phyloP scores from a whole-genome alignment of 2,113 vertebrate genomes.

The Xiphophorus couchianus region DNA sequence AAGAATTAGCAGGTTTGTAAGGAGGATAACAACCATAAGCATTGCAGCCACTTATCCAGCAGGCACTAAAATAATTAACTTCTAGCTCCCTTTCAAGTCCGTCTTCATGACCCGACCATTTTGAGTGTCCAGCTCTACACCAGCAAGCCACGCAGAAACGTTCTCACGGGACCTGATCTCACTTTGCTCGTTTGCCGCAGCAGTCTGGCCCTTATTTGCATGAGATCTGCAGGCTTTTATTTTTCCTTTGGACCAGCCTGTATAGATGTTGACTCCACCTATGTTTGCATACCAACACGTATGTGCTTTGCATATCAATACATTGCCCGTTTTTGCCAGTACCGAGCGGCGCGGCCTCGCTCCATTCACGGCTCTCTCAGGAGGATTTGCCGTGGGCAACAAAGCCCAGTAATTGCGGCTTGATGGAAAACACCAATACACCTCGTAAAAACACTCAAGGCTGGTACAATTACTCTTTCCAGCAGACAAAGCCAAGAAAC shows the following conservation, averaged over 20 bases:
- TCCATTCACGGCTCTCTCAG: slow-evolving; percentile 46
- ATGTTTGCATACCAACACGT: slow-evolving; percentile 58
- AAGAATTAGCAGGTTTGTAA: not conserved
- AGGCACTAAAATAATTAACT: slow-evolving; percentile 23
- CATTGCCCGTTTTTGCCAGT: slow-evolving; percentile 40
- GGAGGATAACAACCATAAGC: not conserved
- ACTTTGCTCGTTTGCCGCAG: slow-evolving; percentile 19
- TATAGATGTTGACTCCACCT: slow-evolving; percentile 39
- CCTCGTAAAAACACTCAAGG: slow-evolving; percentile 75
- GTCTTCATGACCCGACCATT: not conserved
- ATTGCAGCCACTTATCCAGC: slow-evolving; percentile 4
- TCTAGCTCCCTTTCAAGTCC: not conserved
- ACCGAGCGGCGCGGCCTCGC: slow-evolving; percentile 34
- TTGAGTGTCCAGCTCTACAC: not conserved
- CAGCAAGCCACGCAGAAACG: not conserved
- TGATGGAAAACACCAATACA: slow-evolving; percentile 78
- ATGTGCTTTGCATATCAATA: slow-evolving; percentile 68
- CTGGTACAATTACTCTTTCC: slow-evolving; percentile 74
- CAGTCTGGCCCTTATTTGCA: slow-evolving; percentile 38
- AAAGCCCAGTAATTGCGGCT: slow-evolving; percentile 73
- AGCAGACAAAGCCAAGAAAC: slow-evolving; percentile 68
- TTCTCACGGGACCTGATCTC: not conserved
- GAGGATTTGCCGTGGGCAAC: slow-evolving; percentile 60
- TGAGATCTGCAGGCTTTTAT: slow-evolving; percentile 18
- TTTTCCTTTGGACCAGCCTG: not conserved